Conservation (phyloP, 2,888 invertebrate species). For the Podabrus alpinus region DNA sequence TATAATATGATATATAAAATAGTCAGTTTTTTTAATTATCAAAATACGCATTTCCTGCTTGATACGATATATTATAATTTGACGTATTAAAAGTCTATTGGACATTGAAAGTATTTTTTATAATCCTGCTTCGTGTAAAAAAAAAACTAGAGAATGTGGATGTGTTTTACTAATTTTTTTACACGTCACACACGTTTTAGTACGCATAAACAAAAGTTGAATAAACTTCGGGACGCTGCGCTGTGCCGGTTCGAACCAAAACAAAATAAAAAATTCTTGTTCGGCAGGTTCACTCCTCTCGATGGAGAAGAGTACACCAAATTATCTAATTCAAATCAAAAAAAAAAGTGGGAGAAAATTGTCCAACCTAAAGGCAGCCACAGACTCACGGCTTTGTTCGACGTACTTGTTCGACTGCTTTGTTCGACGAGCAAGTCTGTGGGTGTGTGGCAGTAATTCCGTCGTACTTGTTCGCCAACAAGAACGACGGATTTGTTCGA, state of each 20-base stretch:
- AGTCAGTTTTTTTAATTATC: background rate
- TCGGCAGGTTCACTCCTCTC: background rate
- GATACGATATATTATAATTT: background rate
- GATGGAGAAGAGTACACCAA: background rate
- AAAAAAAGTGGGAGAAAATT: background rate
- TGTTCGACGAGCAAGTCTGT: no score
- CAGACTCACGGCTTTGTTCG: no score
- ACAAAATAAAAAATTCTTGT: background rate
- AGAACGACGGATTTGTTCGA: no score
- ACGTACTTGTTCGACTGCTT: no score
- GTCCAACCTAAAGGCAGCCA: background rate
- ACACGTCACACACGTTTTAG: background rate
- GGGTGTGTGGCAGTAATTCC: no score
- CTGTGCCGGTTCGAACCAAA: background rate
- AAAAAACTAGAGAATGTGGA: background rate
- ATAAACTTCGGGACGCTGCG: background rate
- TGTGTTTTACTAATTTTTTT: background rate
- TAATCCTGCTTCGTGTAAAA: background rate
- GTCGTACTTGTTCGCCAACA: no score
- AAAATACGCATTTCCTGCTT: background rate
- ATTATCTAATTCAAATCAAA: background rate
- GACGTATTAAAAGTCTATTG: no score
- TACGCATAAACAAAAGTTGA: slow-evolving; percentile 5
- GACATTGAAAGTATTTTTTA: background rate
- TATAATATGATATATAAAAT: background rate